Conservation (phyloP, 2,888 invertebrate species). For the Polyommatus icarus region DNA sequence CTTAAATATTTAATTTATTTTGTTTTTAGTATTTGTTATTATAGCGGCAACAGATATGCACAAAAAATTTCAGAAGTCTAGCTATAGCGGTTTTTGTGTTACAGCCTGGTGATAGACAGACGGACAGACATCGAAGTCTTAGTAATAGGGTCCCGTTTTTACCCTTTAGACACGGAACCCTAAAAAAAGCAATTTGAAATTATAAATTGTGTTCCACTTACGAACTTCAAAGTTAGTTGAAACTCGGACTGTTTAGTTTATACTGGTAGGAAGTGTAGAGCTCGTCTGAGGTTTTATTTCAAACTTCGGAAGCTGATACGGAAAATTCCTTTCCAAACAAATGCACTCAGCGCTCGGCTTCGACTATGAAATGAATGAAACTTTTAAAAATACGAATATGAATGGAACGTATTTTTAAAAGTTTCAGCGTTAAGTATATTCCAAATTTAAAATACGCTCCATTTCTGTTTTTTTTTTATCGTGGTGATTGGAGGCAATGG, state of each 20-base stretch:
- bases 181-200: background rate
- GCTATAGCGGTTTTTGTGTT: too few species aligned
- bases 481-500: too few species aligned
- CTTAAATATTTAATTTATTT: too few species aligned
- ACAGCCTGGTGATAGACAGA: too few species aligned
- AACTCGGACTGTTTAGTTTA: background rate
- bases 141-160: too few species aligned
- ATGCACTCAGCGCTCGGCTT: background rate
- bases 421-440: background rate
- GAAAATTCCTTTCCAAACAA: slow-evolving; percentile 23
- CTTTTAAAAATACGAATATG: too few species aligned
- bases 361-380: too few species aligned
- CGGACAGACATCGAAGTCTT: too few species aligned
- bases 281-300: background rate
- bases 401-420: slow-evolving; percentile 14
- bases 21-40: too few species aligned
- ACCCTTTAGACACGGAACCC: too few species aligned
- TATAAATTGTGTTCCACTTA: background rate
- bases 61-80: too few species aligned
- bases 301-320: background rate
- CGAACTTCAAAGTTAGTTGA: background rate
- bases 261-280: background rate
- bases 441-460: background rate
- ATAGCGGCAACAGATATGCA: too few species aligned
- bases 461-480: background rate